phyloP scores from a whole-genome alignment of 2,888 invertebrate species.

The Eupithecia insigniata region DNA sequence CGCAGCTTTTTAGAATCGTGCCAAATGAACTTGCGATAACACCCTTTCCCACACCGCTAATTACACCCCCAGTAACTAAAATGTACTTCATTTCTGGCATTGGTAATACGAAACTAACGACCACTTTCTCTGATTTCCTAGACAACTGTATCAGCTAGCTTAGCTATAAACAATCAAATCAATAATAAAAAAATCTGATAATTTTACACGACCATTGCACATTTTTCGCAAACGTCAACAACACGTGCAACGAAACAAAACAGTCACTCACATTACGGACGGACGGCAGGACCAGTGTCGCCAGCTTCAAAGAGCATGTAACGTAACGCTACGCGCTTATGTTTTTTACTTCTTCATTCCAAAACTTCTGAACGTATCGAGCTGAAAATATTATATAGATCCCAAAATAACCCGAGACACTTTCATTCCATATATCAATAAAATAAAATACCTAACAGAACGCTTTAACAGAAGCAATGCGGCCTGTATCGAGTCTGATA shows the following conservation, averaged over 20 bases:
- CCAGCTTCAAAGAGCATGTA: no score
- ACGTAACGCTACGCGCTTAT: no score
- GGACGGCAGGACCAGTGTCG: no score
- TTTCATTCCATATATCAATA: no score
- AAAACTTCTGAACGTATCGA: no score
- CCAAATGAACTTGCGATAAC: slow-evolving; percentile 98
- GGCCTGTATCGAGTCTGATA: no score
- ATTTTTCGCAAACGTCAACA: slow-evolving; percentile 9
- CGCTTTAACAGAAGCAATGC: no score
- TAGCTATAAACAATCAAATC: not conserved
- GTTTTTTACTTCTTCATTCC: no score
- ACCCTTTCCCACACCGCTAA: slow-evolving; percentile 99
- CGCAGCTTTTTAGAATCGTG: slow-evolving; percentile 96
- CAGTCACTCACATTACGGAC: no score
- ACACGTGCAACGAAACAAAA: slow-evolving; percentile 8
- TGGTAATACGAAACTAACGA: slow-evolving; percentile 18
- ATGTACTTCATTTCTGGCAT: slow-evolving; percentile 96
- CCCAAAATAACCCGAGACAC: no score
- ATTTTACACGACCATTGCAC: not conserved
- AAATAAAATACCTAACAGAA: no score
- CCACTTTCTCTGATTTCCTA: not conserved
- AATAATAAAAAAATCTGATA: not conserved
- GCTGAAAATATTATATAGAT: no score
- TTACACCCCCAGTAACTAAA: slow-evolving; percentile 99
- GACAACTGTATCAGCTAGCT: not conserved